Percentiles rank a stretch among this genome's conserved stretches.
Evolutionary conservation across 2,888 invertebrate genomes (phyloP).

Genomic region (Eristalinus sepulchralis): DNA sequence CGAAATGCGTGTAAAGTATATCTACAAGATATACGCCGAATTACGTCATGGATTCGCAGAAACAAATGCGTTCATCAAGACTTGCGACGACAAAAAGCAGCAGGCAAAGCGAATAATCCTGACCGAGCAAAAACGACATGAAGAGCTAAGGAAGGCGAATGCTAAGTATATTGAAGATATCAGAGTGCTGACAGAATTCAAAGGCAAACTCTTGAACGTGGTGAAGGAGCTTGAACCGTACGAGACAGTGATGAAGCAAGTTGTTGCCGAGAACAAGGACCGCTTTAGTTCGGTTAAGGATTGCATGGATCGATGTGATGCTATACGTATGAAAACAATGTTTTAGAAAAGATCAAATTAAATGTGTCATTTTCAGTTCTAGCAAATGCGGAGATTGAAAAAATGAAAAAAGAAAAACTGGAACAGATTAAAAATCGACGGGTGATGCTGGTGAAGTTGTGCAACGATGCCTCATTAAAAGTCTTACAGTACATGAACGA

Average conservation of each 20-base stretch:
- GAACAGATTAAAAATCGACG: constrained; percentile 68
- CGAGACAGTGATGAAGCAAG: neutral
- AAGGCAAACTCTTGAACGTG: neutral
- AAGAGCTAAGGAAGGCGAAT: neutral
- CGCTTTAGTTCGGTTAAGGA: neutral
- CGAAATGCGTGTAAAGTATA: neutral
- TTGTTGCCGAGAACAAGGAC: neutral
- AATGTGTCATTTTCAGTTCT: constrained; percentile 62
- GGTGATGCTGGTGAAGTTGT: constrained; percentile 64
- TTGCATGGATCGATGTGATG: neutral
- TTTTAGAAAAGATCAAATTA: neutral
- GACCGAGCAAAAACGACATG: neutral
- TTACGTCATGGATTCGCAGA: neutral
- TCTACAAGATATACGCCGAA: neutral
- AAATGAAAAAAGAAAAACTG: constrained; percentile 60
- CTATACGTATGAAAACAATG: neutral
- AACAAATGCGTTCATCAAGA: neutral
- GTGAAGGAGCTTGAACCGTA: neutral
- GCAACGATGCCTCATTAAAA: constrained; percentile 70
- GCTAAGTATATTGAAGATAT: neutral
- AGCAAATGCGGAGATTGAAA: constrained; percentile 72
- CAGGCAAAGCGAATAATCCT: neutral
- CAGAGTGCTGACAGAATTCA: neutral
- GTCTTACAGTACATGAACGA: constrained; percentile 72
- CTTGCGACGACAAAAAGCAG: neutral